phyloP scores from a whole-genome alignment of 2,888 invertebrate genomes.

The Hanleya hanleyi region DNA sequence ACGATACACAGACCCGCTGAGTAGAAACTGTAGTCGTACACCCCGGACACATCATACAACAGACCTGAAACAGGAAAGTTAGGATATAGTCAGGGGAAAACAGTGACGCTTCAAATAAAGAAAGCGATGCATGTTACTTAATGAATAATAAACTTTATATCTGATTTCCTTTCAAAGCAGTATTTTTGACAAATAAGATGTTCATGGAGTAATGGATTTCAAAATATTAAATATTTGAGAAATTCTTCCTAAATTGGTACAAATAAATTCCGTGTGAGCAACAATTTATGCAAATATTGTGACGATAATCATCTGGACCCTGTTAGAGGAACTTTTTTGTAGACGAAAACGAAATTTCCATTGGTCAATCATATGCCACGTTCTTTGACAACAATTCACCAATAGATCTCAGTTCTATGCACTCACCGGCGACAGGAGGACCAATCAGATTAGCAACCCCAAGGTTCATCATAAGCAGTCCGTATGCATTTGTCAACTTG shows the following conservation, averaged over 20 bases:
- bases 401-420: too few species aligned
- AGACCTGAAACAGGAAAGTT: constrained; percentile 79
- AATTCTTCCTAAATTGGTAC: neutral
- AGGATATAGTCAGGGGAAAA: too few species aligned
- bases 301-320: too few species aligned
- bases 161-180: too few species aligned
- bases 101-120: neutral
- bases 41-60: constrained; percentile 84
- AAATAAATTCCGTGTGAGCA: neutral
- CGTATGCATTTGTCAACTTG: constrained; percentile 93
- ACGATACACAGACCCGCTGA: constrained; percentile 1
- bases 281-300: neutral
- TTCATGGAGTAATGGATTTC: too few species aligned
- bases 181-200: too few species aligned
- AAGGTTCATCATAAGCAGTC: constrained; percentile 88
- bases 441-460: constrained; percentile 92
- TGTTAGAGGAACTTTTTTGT: too few species aligned
- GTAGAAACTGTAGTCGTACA: constrained; percentile 87
- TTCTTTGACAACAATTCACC: too few species aligned
- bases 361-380: too few species aligned
- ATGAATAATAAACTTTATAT: too few species aligned
- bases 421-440: constrained; percentile 89
- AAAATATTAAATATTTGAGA: neutral
- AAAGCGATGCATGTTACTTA: neutral
- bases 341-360: too few species aligned